These are phyloP conservation scores for Mesochorus sp. DNA, from an alignment of 2,888 invertebrate species.

Conservation along the genomic window DNA sequence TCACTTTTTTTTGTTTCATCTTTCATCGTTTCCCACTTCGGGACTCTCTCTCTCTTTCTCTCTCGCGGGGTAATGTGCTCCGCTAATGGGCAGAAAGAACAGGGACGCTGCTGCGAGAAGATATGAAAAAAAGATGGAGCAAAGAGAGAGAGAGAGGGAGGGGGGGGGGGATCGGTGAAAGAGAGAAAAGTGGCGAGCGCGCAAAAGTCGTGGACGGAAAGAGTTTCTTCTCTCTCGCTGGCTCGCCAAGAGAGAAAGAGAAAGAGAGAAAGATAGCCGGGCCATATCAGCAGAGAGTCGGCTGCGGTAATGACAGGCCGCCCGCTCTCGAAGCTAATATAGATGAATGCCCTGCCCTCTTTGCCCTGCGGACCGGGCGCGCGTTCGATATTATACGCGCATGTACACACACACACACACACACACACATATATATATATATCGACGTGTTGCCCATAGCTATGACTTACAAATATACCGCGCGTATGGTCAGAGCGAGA, in stretches of 20 bases:
- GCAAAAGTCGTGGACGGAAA: slow-evolving; percentile 53
- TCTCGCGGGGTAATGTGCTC: slow-evolving; percentile 69
- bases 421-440: slow-evolving; percentile 28
- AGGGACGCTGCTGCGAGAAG: slow-evolving; percentile 28
- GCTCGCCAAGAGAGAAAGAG: slow-evolving; percentile 55
- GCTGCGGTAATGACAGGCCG: slow-evolving; percentile 82
- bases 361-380: slow-evolving; percentile 77
- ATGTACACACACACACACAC: slow-evolving; percentile 21
- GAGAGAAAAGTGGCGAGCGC: slow-evolving; percentile 49
- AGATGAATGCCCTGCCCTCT: slow-evolving; percentile 82
- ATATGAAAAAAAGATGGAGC: slow-evolving; percentile 39
- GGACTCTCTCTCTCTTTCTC: slow-evolving; percentile 50
- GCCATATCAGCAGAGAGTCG: slow-evolving; percentile 70
- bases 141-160: slow-evolving; percentile 37
- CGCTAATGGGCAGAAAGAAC: slow-evolving; percentile 73
- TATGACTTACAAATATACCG: not conserved
- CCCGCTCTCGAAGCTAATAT: slow-evolving; percentile 82
- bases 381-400: slow-evolving; percentile 57
- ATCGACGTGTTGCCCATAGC: not conserved
- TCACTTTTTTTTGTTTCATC: slow-evolving; percentile 28
- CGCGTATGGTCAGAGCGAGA: slow-evolving; percentile 2
- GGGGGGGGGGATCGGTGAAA: slow-evolving; percentile 30
- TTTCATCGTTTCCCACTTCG: slow-evolving; percentile 53
- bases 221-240: slow-evolving; percentile 22
- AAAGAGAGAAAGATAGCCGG: slow-evolving; percentile 58